Evolutionary conservation across 2,888 invertebrate genomes (phyloP).

Genomic region (Cartodere bifasciata): DNA sequence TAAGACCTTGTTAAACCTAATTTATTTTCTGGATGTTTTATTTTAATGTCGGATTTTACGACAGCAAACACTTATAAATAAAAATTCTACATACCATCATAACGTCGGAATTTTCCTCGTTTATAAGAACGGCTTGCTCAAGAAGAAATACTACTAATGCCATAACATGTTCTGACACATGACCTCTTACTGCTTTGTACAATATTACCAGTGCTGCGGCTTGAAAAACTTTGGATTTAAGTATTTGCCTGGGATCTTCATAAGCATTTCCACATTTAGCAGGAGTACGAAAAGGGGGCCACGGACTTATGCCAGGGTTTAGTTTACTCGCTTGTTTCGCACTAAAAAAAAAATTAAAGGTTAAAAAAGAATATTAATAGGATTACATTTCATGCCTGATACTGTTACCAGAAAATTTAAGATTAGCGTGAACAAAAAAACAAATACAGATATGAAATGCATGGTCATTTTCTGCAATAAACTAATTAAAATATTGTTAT

Average conservation of each 20-base stretch:
- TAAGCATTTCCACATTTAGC: conserved; percentile 49
- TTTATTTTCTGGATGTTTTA: too few species aligned
- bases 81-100: conserved; percentile 21
- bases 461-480: too few species aligned
- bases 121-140: conserved; percentile 60
- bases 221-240: conserved; percentile 52
- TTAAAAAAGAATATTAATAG: background rate
- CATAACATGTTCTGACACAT: conserved; percentile 77
- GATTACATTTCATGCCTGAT: too few species aligned
- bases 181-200: conserved; percentile 68
- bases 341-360: conserved; percentile 20
- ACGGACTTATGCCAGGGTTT: conserved; percentile 35
- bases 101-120: conserved; percentile 33
- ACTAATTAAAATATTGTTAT: too few species aligned
- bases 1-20: too few species aligned
- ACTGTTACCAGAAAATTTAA: too few species aligned
- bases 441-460: too few species aligned
- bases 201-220: conserved; percentile 69
- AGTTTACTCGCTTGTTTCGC: conserved; percentile 29
- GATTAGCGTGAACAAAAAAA: too few species aligned
- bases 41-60: too few species aligned
- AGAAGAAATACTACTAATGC: conserved; percentile 77
- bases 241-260: conserved; percentile 51
- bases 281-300: conserved; percentile 75
- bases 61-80: too few species aligned